Evolutionary conservation across 35 echinoderm and acorn worm genomes (phyloP), one percentile per base, ranked within the genome.

Genomic region (Ophioderma brevispina): DNA sequence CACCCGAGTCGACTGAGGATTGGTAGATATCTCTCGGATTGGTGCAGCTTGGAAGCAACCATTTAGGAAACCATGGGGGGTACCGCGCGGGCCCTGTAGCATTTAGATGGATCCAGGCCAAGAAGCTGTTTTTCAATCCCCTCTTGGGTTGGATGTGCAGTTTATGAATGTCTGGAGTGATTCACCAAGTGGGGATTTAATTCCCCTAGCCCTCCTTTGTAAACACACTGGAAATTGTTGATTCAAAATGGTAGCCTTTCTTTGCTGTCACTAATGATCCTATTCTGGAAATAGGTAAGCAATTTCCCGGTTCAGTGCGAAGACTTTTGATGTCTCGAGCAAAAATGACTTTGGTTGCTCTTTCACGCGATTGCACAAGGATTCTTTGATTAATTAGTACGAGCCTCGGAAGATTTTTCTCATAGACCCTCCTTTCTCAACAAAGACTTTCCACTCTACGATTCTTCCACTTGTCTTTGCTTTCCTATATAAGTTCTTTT

Each of bases 401-500:
- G 59, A 30, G 59, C 59, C 15, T 3, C 23, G 28, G 10, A 25
- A 70, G n/a, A 25, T 3, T 70, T 70, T 30, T n/a, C n/a, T 70
- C 8, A 21, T 52, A 21, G 8, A 11, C 59, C 76, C 37, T 38
- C 40, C 31, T 56, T 33, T 3, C 8, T 36, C 34, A 10, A 11
- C 33, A 76, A 82, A 90, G 32, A 32, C 46, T 21, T 84, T 17
- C 43, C 81, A 50, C 28, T 84, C 40, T n/a, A 18, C 1, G 42
- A 13, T 40, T 15, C 18, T 39, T 1, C 46, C 32, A 41, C 31
- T 35, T 84, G 1, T 43, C 39, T 84, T 84, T n/a, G 39, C 31
- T 43, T 84, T 84, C 4, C 31, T 84, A 43, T 89, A 89, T 46
- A 36, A 31, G 14, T 76, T 70, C 59, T 70, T 18, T 25, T 70